Evolutionary conservation across 2,888 invertebrate species (phyloP).

Genomic region (Scaptomyza cyrtandrae): DNA sequence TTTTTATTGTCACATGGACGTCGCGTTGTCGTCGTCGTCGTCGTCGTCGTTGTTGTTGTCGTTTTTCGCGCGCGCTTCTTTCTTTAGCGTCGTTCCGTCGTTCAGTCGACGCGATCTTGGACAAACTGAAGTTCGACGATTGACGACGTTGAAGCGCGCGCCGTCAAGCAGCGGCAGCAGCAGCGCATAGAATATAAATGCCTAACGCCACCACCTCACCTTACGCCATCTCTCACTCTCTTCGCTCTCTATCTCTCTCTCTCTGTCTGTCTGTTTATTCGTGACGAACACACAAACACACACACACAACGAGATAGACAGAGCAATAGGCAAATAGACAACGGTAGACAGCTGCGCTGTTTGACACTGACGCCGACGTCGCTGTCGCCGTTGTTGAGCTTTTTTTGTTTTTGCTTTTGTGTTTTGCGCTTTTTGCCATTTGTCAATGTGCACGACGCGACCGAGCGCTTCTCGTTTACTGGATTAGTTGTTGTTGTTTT

Average conservation of each 20-base stretch:
- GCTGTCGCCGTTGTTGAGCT: slow-evolving; percentile 40
- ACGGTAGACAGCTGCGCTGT: slow-evolving; percentile 59
- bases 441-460: slow-evolving; percentile 53
- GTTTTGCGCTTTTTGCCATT: slow-evolving; percentile 28
- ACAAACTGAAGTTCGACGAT: slow-evolving; percentile 77
- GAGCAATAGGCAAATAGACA: slow-evolving; percentile 50
- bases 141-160: slow-evolving; percentile 42
- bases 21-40: slow-evolving; percentile 12
- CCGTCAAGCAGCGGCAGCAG: slow-evolving; percentile 14
- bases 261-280: slow-evolving; percentile 16
- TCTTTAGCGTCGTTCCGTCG: slow-evolving; percentile 66
- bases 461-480: slow-evolving; percentile 42
- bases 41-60: slow-evolving; percentile 9
- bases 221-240: slow-evolving; percentile 14
- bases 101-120: slow-evolving; percentile 76
- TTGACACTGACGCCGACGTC: slow-evolving; percentile 52
- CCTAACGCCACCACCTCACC: slow-evolving; percentile 22
- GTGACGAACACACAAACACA: slow-evolving; percentile 44
- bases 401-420: slow-evolving; percentile 26
- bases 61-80: slow-evolving; percentile 59
- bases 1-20: slow-evolving; percentile 12
- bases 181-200: slow-evolving; percentile 11
- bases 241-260: slow-evolving; percentile 17
- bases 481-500: slow-evolving; percentile 52
- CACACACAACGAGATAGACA: no score